Evolutionary conservation across 2,888 invertebrate species (phyloP), one percentile per base, ranked within the genome.

Genomic region (Petrophora chlorosata): DNA sequence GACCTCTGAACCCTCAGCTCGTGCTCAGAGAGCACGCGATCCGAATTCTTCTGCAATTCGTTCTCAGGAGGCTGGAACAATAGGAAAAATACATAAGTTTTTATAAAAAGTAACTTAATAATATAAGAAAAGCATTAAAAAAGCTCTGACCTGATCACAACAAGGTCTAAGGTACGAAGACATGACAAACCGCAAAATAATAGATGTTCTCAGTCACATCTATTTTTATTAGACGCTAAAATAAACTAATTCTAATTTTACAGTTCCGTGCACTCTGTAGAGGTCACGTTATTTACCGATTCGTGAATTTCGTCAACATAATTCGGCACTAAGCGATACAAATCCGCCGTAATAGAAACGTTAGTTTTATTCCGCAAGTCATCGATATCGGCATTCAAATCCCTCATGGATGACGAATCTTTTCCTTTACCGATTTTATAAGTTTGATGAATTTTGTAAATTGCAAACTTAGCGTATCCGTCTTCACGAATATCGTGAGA

Each of bases 1-100:
- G 98, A 98, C 67, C 97, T 94, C 85, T 97, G 97, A 55, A 98
- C 96, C 64, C 98, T 94, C 61, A 98, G 91, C 87, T 98, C 98
- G 90, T 98, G 97, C 90, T 98, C 98, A 56, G 98, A 98, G 76
- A 97, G 94, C 76, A 95, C 94, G 53, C 96, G 93, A 77, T 95
- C 95, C 62, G 93, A 93, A 79, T 94, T 94, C 91, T 96, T 96
- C 91, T 97, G 96, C 78, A 97, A 92, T 85, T 97, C 96, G 94
- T 98, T 98, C 91, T 98, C 97, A 65, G 97, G 97, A 72, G 97
- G 97, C 97, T 97, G 92, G 0, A 88, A 89, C 77, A 85, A 86
- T 8, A 54, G 51, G 63, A 56, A 45, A 9, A 33, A 1, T 34
- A 3, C 1, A 2, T 53, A 15, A 32, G 5, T 5, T 17, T 19